phyloP scores from a whole-genome alignment of 35 echinoderm and acorn worm genomes.

The Lytechinus variegatus region DNA sequence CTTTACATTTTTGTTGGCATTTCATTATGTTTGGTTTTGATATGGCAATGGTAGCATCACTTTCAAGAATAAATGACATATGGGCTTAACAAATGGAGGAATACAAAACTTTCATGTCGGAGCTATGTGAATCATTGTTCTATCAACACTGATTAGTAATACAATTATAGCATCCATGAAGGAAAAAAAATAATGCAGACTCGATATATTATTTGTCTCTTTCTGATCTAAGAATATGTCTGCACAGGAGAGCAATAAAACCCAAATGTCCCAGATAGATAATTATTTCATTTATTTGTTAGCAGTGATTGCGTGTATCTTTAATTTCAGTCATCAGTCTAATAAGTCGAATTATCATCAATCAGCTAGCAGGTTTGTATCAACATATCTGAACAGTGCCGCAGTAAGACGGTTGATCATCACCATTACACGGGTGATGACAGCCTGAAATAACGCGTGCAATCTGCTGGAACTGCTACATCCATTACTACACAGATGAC shows the following conservation, averaged over 20 bases:
- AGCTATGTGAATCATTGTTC: not conserved
- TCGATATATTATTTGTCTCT: not conserved
- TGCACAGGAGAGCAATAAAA: not conserved
- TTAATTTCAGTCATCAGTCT: slow-evolving; percentile 12
- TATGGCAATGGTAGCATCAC: too few relatives aligned
- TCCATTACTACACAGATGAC: not conserved
- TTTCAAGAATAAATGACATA: too few relatives aligned
- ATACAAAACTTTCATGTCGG: too few relatives aligned
- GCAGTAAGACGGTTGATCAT: not conserved
- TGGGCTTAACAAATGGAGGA: too few relatives aligned
- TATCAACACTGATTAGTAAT: not conserved
- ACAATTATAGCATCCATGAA: not conserved
- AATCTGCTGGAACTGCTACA: slow-evolving; percentile 1
- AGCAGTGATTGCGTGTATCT: not conserved
- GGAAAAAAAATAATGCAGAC: not conserved
- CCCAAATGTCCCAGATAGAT: not conserved
- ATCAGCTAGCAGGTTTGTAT: slow-evolving; percentile 10
- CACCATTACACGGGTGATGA: not conserved
- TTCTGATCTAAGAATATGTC: not conserved
- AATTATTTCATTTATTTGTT: not conserved
- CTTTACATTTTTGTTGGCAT: too few relatives aligned
- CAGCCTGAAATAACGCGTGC: slow-evolving; percentile 16
- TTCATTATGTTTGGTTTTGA: too few relatives aligned
- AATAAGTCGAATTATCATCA: slow-evolving; percentile 6
- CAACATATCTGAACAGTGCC: not conserved